phyloP scores from a whole-genome alignment of 2,113 vertebrate genomes.

The Spizaetus ornatus region DNA sequence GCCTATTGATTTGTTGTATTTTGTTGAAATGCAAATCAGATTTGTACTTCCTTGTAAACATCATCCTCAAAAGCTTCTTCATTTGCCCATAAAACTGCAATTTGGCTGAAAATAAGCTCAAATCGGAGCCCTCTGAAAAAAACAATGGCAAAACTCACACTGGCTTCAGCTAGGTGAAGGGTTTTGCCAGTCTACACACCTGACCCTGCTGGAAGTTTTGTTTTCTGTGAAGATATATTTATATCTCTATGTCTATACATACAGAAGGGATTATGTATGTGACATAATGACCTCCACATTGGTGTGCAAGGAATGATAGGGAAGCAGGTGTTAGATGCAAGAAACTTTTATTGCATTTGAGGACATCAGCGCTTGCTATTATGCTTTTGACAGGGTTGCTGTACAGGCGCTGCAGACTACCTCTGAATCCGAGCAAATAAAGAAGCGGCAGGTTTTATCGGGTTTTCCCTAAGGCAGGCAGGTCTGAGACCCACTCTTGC shows the following conservation, averaged over 20 bases:
- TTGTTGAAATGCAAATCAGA: constrained; percentile 13
- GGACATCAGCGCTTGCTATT: neutral
- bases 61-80: neutral
- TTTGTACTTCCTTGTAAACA: neutral
- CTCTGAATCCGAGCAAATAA: accelerated
- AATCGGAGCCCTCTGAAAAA: neutral
- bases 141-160: neutral
- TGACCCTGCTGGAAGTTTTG: neutral
- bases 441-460: neutral
- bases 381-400: neutral
- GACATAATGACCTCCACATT: neutral
- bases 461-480: neutral
- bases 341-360: neutral
- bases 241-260: neutral
- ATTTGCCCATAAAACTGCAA: neutral
- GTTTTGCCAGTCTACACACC: neutral
- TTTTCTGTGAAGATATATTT: neutral
- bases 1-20: neutral
- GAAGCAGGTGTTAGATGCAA: neutral
- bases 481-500: neutral
- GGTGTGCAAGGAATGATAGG: neutral
- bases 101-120: neutral
- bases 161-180: neutral
- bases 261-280: neutral
- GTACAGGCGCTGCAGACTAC: too few species aligned